Base-by-base conservation (phyloP, 2,113 vertebrate species). In the Plestiodon gilberti region DNA sequence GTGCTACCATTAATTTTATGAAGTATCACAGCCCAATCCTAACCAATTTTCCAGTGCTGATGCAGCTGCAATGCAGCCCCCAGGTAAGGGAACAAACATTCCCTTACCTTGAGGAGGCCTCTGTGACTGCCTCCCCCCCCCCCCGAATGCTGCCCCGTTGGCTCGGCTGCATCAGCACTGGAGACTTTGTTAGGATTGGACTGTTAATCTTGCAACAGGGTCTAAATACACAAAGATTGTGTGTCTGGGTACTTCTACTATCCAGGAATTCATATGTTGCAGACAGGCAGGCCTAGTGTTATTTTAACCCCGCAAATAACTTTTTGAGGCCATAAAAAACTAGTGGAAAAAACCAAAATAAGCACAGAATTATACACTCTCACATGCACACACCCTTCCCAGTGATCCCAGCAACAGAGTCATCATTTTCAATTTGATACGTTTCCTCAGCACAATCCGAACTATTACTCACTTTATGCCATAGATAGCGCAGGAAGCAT, bases 331-430 rank as follows among this genome's bases (percentile, higher is more conserved):
- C 78, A 79, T 79, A 83, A 78, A 83, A 64, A 78, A 33, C n/a
- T n/a, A 82, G 33, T 65, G 67, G 67, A 88, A 83, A 83, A 83
- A 70, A n/a, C n/a, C 86, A 78, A 62, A 83, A n/a, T 71, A 64
- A 83, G 67, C 40, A 78, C 40, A 78, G 33, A 62, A 30, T 78
- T 82, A 62, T 13, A 64, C 25, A 55, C 13, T 55, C 52, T 55
- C 13, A 13, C 11, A 30, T 0, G 3, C 40, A 64, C 23, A 83
- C 64, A 48, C 67, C 76, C 65, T 71, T 71, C 43, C 64, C 30
- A 33, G 35, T 61, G 55, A 61, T 25, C 43, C 43, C 71, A 67
- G 35, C 67, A 48, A 64, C 8, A 78, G 25, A 35, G 13, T 28
- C 70, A 86, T 64, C 43, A 33, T 33, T 76, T 67, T 38, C 11